These are phyloP conservation scores for Apamea monoglypha DNA, from an alignment of 2,888 invertebrate species.

Conservation along the genomic window DNA sequence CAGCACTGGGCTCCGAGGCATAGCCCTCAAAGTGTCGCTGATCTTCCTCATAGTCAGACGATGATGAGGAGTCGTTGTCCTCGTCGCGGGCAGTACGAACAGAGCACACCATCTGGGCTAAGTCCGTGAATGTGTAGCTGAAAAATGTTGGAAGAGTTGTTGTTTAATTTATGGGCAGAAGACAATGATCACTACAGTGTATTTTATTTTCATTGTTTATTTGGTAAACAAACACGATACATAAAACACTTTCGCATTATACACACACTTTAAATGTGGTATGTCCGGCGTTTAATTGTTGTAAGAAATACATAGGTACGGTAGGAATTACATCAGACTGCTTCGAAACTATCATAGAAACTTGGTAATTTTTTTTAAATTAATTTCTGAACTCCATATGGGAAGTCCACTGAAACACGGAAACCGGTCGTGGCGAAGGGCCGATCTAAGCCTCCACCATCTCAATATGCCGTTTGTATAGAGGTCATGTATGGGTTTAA, in stretches of 20 bases:
- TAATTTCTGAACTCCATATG: too few species aligned
- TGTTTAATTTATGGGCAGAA: slow-evolving; percentile 11
- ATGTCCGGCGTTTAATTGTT: neutral
- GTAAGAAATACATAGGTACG: neutral
- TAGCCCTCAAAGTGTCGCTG: slow-evolving; percentile 95
- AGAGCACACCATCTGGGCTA: slow-evolving; percentile 98
- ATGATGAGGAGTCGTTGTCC: slow-evolving; percentile 90
- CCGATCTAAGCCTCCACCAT: too few species aligned
- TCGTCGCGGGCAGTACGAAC: slow-evolving; percentile 90
- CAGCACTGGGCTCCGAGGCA: slow-evolving; percentile 94
- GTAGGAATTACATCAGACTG: neutral
- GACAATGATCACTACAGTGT: neutral
- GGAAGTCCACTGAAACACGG: too few species aligned
- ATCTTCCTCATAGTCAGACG: slow-evolving; percentile 92
- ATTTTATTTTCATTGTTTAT: neutral
- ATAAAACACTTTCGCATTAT: neutral
- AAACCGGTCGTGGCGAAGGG: too few species aligned
- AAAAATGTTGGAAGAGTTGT: neutral
- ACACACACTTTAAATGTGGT: neutral
- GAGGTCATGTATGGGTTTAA: too few species aligned
- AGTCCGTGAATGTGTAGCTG: slow-evolving; percentile 96
- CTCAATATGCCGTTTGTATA: too few species aligned
- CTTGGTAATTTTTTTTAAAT: neutral
- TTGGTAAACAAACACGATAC: neutral
- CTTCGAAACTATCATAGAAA: neutral